Percentiles rank a stretch among this genome's conserved stretches.
Conservation (phyloP, 2,113 vertebrate species). For the Brachyistius frenatus region DNA sequence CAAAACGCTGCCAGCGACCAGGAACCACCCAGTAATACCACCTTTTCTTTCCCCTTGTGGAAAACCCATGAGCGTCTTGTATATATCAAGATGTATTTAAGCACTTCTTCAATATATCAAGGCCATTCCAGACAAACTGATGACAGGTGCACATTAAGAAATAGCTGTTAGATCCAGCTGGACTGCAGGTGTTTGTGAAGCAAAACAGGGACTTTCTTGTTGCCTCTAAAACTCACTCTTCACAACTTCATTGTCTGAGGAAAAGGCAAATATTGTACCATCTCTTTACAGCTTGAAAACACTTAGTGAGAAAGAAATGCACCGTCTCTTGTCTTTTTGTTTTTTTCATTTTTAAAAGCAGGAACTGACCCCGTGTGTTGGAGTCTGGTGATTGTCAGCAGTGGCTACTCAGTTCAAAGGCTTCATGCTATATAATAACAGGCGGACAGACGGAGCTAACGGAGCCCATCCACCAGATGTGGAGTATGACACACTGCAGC, state of each 20-base stretch:
- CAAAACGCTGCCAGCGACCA: conserved; percentile 6
- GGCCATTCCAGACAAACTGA: conserved; percentile 29
- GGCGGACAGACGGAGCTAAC: conserved; percentile 70
- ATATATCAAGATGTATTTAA: conserved; percentile 40
- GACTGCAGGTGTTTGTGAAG: conserved; percentile 39
- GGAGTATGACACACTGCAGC: conserved; percentile 70
- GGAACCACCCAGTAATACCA: conserved; percentile 37
- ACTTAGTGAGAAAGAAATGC: conserved; percentile 27
- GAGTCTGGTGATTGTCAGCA: conserved; percentile 81
- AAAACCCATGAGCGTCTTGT: conserved; percentile 22
- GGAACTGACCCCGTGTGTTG: conserved; percentile 24
- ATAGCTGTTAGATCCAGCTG: conserved; percentile 48
- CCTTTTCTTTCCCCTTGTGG: conserved; percentile 26
- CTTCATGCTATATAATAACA: conserved; percentile 63
- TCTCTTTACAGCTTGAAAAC: conserved; percentile 35
- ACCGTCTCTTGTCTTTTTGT: neutral
- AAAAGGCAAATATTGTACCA: conserved; percentile 20
- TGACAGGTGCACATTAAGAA: conserved; percentile 60
- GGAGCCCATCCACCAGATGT: conserved; percentile 78
- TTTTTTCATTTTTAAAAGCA: conserved; percentile 29
- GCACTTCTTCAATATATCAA: conserved; percentile 51
- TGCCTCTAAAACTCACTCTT: neutral
- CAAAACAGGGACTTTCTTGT: conserved; percentile 2
- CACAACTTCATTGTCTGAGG: neutral
- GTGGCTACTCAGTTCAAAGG: conserved; percentile 78